Percentiles rank a stretch among this genome's conserved stretches.
These are phyloP conservation scores for Melipona bicolor DNA, from an alignment of 2,888 invertebrate genomes.

Conservation along the genomic window DNA sequence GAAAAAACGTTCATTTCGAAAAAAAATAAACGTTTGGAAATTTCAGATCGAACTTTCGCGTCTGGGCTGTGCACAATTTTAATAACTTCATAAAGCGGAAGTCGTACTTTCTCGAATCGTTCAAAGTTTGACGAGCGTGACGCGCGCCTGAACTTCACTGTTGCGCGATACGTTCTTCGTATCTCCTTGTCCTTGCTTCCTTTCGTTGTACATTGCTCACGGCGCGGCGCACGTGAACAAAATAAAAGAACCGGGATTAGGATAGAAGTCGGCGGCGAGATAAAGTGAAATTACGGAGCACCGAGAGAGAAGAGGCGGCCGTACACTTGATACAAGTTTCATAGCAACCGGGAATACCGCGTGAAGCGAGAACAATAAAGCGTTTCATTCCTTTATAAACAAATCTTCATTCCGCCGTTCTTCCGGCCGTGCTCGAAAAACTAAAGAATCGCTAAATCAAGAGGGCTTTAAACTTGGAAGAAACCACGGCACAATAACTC, in stretches of 20 bases:
- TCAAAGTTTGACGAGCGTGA: conserved; percentile 25
- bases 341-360: background rate
- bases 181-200: no score
- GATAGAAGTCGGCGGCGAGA: background rate
- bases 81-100: conserved; percentile 24
- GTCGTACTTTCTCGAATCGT: conserved; percentile 24
- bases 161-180: background rate
- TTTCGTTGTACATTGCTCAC: background rate
- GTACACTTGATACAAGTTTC: conserved; percentile 21
- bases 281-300: conserved; percentile 11
- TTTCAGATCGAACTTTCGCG: conserved; percentile 3
- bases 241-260: conserved; percentile 19
- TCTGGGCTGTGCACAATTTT: conserved; percentile 1
- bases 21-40: background rate
- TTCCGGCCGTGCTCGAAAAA: background rate
- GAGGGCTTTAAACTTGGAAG: conserved; percentile 20
- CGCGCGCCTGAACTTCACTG: conserved; percentile 6
- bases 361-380: conserved; percentile 39
- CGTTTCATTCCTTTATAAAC: conserved; percentile 44
- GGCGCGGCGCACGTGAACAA: background rate
- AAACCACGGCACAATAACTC: conserved; percentile 16
- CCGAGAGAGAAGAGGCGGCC: background rate
- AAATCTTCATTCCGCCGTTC: conserved; percentile 29
- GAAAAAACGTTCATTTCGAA: no score
- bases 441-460: conserved; percentile 21